phyloP scores from a whole-genome alignment of 2,888 invertebrate species.

The Margaritifera margaritifera region DNA sequence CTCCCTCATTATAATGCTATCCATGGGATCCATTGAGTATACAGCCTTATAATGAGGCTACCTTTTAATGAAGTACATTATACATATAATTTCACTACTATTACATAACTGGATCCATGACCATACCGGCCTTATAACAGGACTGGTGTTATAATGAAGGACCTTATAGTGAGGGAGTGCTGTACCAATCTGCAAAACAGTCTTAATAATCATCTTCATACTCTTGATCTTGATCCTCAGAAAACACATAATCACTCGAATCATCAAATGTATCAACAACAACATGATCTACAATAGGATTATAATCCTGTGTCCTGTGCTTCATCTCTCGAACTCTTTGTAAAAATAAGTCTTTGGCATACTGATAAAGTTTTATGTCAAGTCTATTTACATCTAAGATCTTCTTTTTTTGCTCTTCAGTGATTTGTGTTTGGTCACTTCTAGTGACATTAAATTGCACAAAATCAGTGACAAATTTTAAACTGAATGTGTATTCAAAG shows the following conservation, averaged over 20 bases:
- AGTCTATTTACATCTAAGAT: conserved; percentile 88
- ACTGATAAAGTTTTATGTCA: conserved; percentile 94
- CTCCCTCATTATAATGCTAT: too few species aligned
- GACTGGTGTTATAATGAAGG: too few species aligned
- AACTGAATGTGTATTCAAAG: conserved; percentile 68
- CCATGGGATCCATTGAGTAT: too few species aligned
- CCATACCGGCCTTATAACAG: too few species aligned
- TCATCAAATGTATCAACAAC: not conserved
- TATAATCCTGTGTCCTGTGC: conserved; percentile 21
- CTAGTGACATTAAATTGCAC: conserved; percentile 94
- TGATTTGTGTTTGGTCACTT: conserved; percentile 85
- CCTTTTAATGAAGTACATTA: too few species aligned
- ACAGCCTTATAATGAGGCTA: too few species aligned
- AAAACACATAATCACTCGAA: not conserved
- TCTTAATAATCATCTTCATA: conserved; percentile 9
- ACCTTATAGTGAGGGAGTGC: too few species aligned
- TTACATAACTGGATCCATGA: too few species aligned
- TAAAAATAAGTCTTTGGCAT: conserved; percentile 88
- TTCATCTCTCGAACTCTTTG: conserved; percentile 74
- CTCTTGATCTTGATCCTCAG: not conserved
- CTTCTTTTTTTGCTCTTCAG: conserved; percentile 82
- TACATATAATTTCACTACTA: too few species aligned
- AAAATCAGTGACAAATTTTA: conserved; percentile 75
- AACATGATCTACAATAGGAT: conserved; percentile 4
- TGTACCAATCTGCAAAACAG: not conserved